Evolutionary conservation across 2,888 invertebrate species (phyloP).

Genomic region (Sceliomorpha sp.): DNA sequence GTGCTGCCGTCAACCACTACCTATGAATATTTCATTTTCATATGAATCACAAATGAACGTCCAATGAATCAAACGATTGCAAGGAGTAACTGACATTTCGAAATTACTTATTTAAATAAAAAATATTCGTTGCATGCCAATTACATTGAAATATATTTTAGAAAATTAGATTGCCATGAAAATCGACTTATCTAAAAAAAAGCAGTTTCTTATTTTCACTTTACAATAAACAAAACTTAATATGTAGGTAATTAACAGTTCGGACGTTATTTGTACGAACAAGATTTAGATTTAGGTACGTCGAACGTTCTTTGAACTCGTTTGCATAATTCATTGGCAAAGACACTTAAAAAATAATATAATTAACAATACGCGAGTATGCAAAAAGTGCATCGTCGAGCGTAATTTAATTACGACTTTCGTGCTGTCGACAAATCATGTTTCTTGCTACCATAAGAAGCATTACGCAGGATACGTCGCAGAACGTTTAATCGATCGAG

Average conservation of each 20-base stretch:
- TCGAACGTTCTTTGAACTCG: constrained; percentile 11
- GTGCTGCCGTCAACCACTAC: constrained; percentile 12
- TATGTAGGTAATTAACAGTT: too few relatives aligned
- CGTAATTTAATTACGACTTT: constrained; percentile 42
- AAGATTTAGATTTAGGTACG: too few relatives aligned
- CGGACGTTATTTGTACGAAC: too few relatives aligned
- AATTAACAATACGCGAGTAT: too few relatives aligned
- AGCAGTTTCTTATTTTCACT: too few relatives aligned
- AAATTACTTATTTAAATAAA: constrained; percentile 27
- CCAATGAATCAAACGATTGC: constrained; percentile 34
- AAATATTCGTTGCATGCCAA: too few relatives aligned
- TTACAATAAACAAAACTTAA: too few relatives aligned
- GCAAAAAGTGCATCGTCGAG: constrained; percentile 10
- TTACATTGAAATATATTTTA: too few relatives aligned
- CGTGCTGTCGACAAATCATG: constrained; percentile 38
- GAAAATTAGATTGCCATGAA: too few relatives aligned
- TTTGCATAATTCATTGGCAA: constrained; percentile 3
- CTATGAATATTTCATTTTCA: constrained; percentile 45
- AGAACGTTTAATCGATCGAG: constrained; percentile 36
- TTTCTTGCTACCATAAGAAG: constrained; percentile 28
- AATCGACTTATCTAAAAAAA: too few relatives aligned
- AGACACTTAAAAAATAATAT: constrained; percentile 6
- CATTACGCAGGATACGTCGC: constrained; percentile 30
- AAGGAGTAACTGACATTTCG: constrained; percentile 38
- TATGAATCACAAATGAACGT: constrained; percentile 42